Conservation (phyloP, 2,797 vertebrate genomes). For the Sparidentex hasta region DNA sequence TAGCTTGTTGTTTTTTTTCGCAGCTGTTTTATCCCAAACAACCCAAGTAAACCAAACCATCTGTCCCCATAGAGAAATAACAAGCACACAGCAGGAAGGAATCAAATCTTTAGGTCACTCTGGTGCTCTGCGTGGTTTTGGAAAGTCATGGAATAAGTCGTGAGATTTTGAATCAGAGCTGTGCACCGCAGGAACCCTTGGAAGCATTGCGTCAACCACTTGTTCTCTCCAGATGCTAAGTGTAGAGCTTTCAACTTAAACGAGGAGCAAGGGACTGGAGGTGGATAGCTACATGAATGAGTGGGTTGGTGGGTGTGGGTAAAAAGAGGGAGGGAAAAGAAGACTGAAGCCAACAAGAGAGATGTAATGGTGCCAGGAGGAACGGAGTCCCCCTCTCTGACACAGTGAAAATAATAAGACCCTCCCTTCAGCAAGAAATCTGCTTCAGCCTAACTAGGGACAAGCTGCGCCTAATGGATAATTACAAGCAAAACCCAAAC, state of each 20-base stretch:
- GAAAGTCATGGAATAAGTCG: conserved; percentile 55
- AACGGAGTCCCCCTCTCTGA: conserved; percentile 70
- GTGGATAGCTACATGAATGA: conserved; percentile 52
- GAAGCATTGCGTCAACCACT: conserved; percentile 75
- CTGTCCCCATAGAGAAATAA: conserved; percentile 19
- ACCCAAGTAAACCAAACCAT: conserved; percentile 26
- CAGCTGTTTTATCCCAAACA: conserved; percentile 34
- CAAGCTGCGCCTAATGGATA: conserved; percentile 50
- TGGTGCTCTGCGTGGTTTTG: not conserved
- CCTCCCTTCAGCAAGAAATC: conserved; percentile 49
- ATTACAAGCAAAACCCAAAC: conserved; percentile 66
- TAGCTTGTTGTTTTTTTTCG: conserved; percentile 44
- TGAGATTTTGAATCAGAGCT: conserved; percentile 47
- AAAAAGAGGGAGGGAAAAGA: conserved; percentile 5
- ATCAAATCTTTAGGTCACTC: conserved; percentile 32
- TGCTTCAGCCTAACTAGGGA: conserved; percentile 55
- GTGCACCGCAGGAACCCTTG: conserved; percentile 45
- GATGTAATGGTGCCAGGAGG: conserved; percentile 57
- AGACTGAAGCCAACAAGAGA: conserved; percentile 58
- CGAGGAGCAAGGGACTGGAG: conserved; percentile 51
- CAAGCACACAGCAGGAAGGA: conserved; percentile 32
- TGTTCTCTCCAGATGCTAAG: conserved; percentile 80
- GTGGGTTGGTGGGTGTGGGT: not conserved
- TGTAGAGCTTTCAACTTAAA: conserved; percentile 73
- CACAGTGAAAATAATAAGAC: conserved; percentile 71